These are phyloP conservation scores for Galaxea fascicularis DNA, from an alignment of 92 coral and sea anemone species.

Conservation along the genomic window DNA sequence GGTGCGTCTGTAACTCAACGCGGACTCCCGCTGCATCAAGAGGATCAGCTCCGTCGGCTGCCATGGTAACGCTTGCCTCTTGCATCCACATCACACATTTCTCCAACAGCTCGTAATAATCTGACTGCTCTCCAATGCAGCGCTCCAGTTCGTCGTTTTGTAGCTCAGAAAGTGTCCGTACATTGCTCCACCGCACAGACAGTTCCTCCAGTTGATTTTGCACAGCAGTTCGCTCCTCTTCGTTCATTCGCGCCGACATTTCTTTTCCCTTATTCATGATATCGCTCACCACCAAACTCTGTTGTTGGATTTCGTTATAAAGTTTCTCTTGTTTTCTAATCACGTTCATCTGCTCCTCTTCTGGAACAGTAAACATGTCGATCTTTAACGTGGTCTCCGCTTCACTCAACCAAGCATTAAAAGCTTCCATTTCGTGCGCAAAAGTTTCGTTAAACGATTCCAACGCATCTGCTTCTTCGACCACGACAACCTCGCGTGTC, in stretches of 20 bases:
- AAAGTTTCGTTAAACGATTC: conserved; percentile 54
- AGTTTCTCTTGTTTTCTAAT: conserved; percentile 85
- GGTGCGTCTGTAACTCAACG: conserved; percentile 75
- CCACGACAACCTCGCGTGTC: conserved; percentile 50
- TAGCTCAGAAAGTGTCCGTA: conserved; percentile 74
- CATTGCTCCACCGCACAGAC: conserved; percentile 78
- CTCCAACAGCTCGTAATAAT: conserved; percentile 89
- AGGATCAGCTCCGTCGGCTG: conserved; percentile 56
- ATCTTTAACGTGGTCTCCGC: conserved; percentile 77
- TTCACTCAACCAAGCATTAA: conserved; percentile 80
- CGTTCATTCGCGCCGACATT: conserved; percentile 59
- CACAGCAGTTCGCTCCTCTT: conserved; percentile 59
- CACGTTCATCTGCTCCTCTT: conserved; percentile 86
- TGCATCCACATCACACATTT: conserved; percentile 94
- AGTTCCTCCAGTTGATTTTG: conserved; percentile 62
- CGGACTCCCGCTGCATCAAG: conserved; percentile 55
- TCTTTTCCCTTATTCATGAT: conserved; percentile 64
- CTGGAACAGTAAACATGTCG: conserved; percentile 92
- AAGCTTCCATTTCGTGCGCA: conserved; percentile 55
- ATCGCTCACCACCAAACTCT: conserved; percentile 64
- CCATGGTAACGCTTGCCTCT: conserved; percentile 76
- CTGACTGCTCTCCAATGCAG: conserved; percentile 90
- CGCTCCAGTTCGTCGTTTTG: conserved; percentile 84
- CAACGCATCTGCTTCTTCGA: conserved; percentile 51
- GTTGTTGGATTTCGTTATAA: conserved; percentile 75